phyloP scores from a whole-genome alignment of 92 coral and sea anemone species.

The Palythoa heliodiscus region DNA sequence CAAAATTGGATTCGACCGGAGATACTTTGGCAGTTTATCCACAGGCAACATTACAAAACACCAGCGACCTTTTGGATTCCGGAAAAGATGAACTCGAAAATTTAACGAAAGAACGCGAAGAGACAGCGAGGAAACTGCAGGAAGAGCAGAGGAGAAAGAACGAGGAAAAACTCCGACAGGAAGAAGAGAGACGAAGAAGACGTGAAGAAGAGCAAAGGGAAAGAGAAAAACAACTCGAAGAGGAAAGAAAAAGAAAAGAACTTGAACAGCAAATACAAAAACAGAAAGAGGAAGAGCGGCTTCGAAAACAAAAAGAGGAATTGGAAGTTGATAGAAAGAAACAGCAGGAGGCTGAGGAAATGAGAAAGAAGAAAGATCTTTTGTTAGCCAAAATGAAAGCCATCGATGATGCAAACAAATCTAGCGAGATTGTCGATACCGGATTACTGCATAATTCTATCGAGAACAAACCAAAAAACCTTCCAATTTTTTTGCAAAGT shows the following conservation, averaged over 20 bases:
- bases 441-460: slow-evolving; percentile 26
- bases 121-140: slow-evolving; percentile 46
- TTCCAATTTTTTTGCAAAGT: slow-evolving; percentile 80
- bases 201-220: slow-evolving; percentile 54
- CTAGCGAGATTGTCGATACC: slow-evolving; percentile 46
- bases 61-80: neutral
- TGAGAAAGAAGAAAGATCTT: slow-evolving; percentile 83
- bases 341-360: slow-evolving; percentile 77
- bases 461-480: slow-evolving; percentile 70
- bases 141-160: slow-evolving; percentile 50
- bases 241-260: slow-evolving; percentile 53
- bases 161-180: slow-evolving; percentile 41
- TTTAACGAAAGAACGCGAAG: slow-evolving; percentile 46
- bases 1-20: neutral
- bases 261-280: slow-evolving; percentile 57
- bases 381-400: slow-evolving; percentile 84
- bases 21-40: neutral
- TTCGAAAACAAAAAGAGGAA: slow-evolving; percentile 42
- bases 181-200: slow-evolving; percentile 56
- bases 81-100: slow-evolving; percentile 24
- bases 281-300: slow-evolving; percentile 57
- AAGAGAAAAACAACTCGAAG: slow-evolving; percentile 44
- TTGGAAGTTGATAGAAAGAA: slow-evolving; percentile 62
- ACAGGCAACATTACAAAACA: neutral
- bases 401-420: slow-evolving; percentile 49